Conservation (phyloP, 2,797 vertebrate genomes). For the Tympanoctomys barrerae region DNA sequence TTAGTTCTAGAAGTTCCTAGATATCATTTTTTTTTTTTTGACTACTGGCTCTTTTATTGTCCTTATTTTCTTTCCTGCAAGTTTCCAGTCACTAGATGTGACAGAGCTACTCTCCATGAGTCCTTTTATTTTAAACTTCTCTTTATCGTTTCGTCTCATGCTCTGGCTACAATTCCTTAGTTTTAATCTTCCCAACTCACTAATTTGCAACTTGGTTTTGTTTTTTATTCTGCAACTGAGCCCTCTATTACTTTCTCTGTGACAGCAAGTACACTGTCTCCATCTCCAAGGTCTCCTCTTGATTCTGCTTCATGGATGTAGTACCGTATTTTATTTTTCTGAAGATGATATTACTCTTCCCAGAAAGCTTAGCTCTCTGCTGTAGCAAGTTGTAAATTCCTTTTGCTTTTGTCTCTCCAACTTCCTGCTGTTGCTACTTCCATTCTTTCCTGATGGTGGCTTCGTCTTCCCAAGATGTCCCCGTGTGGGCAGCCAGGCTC, state of each 20-base stretch:
- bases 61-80: background rate
- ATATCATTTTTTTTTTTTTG: conserved; percentile 47
- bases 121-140: background rate
- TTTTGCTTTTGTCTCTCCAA: background rate
- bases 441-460: background rate
- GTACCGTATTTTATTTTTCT: background rate
- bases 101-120: background rate
- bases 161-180: conserved; percentile 9
- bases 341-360: background rate
- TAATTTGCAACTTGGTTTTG: background rate
- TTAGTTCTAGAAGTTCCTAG: background rate
- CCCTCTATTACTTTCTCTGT: background rate
- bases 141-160: background rate
- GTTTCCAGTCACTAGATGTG: background rate
- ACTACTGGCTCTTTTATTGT: background rate
- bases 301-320: background rate
- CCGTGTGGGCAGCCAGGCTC: background rate
- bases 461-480: background rate
- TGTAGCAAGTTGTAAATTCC: background rate
- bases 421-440: background rate
- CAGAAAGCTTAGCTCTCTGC: background rate
- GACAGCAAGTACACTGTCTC: background rate
- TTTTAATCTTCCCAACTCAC: background rate
- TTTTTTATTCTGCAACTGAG: background rate
- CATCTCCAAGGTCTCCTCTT: background rate